These are phyloP conservation scores for Oikopleura dioica DNA, from an alignment of 23 tunicate genomes.

Conservation along the genomic window DNA sequence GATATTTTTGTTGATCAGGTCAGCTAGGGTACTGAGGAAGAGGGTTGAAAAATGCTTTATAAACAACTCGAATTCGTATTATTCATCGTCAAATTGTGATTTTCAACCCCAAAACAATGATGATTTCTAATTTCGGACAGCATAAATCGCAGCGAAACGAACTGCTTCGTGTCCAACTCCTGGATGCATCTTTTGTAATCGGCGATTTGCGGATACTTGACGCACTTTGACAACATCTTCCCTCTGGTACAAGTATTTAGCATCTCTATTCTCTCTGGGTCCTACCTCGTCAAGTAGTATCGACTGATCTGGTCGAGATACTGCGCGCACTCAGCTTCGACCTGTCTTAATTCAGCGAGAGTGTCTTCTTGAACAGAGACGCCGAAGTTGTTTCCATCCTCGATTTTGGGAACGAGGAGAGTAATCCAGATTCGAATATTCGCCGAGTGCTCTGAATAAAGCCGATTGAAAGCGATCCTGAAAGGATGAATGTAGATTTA, in stretches of 20 bases:
- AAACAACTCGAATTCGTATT: no score
- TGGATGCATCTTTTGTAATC: conserved; percentile 38
- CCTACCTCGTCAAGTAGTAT: conserved; percentile 29
- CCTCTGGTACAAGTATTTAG: conserved; percentile 17
- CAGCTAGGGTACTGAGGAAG: no score
- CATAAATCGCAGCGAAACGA: conserved; percentile 36
- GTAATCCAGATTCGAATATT: no score
- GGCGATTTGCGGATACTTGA: conserved; percentile 28
- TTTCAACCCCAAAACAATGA: no score
- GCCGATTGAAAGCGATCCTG: no score
- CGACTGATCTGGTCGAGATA: conserved; percentile 39
- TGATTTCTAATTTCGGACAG: conserved; percentile 43
- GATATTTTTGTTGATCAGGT: conserved; percentile 32
- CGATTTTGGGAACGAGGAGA: conserved; percentile 78
- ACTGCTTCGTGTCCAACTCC: conserved; percentile 63
- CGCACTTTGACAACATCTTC: conserved; percentile 38
- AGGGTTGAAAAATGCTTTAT: no score
- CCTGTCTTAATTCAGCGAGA: conserved; percentile 36
- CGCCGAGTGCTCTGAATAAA: no score
- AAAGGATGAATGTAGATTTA: no score
- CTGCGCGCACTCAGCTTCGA: conserved; percentile 27
- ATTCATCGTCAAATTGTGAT: no score
- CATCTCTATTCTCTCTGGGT: not conserved
- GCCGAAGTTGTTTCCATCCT: conserved; percentile 89
- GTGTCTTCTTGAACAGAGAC: conserved; percentile 78